A percentile compares a stretch with the other conserved stretches of the same genome.
Conservation (phyloP, 37 sponge, comb jelly and placozoan species). For the Agelas oroides region DNA sequence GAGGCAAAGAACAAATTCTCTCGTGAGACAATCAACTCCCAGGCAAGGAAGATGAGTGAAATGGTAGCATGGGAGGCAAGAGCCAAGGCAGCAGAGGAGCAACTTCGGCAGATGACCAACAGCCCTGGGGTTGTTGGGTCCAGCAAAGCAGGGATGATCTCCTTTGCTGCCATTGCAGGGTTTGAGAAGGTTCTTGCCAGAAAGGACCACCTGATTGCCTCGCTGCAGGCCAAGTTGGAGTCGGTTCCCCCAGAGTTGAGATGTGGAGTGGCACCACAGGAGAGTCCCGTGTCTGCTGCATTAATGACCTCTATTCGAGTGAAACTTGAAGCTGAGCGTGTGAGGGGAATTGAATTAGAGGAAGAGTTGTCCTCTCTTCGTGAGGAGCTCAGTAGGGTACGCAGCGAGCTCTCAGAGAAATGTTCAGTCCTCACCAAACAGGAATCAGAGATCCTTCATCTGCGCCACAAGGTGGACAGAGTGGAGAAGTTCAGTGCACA, state of each 20-base stretch:
- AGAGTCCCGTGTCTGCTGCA: not conserved
- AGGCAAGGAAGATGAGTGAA: conserved; percentile 23
- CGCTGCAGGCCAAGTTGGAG: conserved; percentile 22
- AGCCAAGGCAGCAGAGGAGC: conserved; percentile 15
- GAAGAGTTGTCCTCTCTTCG: conserved; percentile 46
- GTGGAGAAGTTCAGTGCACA: conserved; percentile 20
- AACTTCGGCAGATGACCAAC: not conserved
- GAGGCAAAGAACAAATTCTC: conserved; percentile 45
- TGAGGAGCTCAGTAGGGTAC: conserved; percentile 22
- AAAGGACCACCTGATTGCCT: conserved; percentile 48
- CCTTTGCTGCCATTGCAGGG: conserved; percentile 31
- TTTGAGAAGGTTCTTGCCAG: conserved; percentile 19
- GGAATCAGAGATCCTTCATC: conserved; percentile 46
- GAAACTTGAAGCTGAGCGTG: conserved; percentile 42
- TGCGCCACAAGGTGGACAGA: conserved; percentile 47
- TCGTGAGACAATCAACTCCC: conserved; percentile 20
- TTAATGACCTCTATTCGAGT: not conserved
- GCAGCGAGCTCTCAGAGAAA: conserved; percentile 8
- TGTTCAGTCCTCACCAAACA: conserved; percentile 27
- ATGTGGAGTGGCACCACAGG: not conserved
- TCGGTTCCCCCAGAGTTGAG: not conserved
- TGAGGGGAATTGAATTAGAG: conserved; percentile 40
- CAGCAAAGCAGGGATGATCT: not conserved
- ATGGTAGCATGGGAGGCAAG: not conserved
- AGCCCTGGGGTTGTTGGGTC: not conserved